Evolutionary conservation across 2,888 invertebrate species (phyloP).

Genomic region (Troglohyphantes excavatus): DNA sequence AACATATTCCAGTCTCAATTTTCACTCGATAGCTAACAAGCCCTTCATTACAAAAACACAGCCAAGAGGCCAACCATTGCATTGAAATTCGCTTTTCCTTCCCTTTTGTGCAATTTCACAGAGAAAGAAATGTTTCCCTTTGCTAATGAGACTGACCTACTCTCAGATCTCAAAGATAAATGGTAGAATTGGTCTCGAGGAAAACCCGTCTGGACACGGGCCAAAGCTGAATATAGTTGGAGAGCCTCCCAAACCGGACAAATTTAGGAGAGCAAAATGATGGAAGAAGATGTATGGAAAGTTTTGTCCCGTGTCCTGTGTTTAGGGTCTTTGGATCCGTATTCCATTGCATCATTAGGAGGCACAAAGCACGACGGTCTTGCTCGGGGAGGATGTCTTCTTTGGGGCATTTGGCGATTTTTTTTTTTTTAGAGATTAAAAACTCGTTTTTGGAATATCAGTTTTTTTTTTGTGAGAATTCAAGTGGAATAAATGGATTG

Average conservation of each 20-base stretch:
- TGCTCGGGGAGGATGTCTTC: background rate
- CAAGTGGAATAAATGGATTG: no score
- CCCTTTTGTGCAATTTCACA: conserved; percentile 20
- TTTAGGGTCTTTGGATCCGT: conserved; percentile 45
- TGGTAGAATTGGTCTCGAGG: conserved; percentile 20
- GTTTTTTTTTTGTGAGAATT: background rate
- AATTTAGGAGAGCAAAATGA: no score
- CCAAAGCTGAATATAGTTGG: conserved; percentile 56
- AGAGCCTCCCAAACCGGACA: no score
- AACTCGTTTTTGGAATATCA: background rate
- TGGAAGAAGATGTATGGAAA: conserved; percentile 53
- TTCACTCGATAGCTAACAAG: background rate
- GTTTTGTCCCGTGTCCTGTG: conserved; percentile 22
- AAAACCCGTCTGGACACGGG: conserved; percentile 41
- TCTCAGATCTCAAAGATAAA: conserved; percentile 48
- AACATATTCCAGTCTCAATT: background rate
- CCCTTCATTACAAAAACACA: background rate
- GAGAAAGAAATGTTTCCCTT: conserved; percentile 25
- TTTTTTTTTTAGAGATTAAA: background rate
- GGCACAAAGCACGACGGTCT: conserved; percentile 21
- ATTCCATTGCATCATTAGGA: conserved; percentile 56
- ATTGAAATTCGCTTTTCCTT: background rate
- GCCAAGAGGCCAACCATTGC: background rate
- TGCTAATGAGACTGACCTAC: conserved; percentile 56
- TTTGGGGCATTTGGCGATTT: background rate